Evolutionary conservation across 2,113 vertebrate genomes (phyloP).

Genomic region (Ariopsis seemanni): DNA sequence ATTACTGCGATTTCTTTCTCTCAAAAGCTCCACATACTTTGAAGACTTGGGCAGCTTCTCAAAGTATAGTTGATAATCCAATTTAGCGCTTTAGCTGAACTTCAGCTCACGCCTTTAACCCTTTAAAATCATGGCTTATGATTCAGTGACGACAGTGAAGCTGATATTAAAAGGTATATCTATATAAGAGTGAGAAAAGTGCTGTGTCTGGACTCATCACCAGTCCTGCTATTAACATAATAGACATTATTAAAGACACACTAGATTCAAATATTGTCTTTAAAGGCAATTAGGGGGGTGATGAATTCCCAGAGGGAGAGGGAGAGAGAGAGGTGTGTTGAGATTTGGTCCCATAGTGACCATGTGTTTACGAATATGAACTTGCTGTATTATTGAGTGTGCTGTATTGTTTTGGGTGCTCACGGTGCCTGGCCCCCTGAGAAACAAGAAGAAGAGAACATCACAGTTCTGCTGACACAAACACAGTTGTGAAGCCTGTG

Average conservation of each 20-base stretch:
- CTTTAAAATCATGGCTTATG: background rate
- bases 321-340: slow-evolving; percentile 23
- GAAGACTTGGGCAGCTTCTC: background rate
- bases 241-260: background rate
- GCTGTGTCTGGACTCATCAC: background rate
- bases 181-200: background rate
- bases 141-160: background rate
- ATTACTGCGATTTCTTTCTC: background rate
- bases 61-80: background rate
- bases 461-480: slow-evolving; percentile 33
- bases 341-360: slow-evolving; percentile 34
- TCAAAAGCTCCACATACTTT: background rate
- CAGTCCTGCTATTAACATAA: background rate
- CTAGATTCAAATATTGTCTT: background rate
- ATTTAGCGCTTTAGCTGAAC: background rate
- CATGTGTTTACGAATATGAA: slow-evolving; percentile 34
- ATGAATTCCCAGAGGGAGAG: slow-evolving; percentile 7
- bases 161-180: background rate
- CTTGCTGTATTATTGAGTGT: background rate
- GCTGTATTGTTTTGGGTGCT: slow-evolving; percentile 28
- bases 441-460: slow-evolving; percentile 19
- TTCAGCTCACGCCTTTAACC: background rate
- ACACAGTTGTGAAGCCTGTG: slow-evolving; percentile 43
- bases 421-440: slow-evolving; percentile 25
- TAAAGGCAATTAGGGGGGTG: slow-evolving; percentile 37